Evolutionary conservation across 2,797 vertebrate species (phyloP).

Genomic region (Pantherophis alleghaniensis): DNA sequence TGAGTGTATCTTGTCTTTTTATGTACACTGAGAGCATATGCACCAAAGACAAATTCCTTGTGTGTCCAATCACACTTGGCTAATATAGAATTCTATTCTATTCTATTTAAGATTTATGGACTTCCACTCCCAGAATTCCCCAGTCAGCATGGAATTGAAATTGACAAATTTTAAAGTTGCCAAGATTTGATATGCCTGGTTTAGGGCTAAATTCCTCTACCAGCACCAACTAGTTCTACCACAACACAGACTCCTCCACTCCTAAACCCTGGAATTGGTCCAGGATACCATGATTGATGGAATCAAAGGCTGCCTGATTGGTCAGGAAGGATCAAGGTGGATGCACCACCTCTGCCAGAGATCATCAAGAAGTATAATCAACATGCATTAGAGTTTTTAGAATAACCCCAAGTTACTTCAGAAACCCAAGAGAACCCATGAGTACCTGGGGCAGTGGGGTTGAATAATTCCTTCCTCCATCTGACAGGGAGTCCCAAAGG

Average conservation of each 20-base stretch:
- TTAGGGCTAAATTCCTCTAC: background rate
- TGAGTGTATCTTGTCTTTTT: no score
- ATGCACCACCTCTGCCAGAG: background rate
- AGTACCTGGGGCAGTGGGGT: background rate
- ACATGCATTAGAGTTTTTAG: background rate
- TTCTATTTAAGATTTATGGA: background rate
- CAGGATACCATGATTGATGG: background rate
- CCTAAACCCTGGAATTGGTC: background rate
- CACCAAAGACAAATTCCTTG: no score
- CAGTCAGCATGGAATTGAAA: background rate
- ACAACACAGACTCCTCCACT: background rate
- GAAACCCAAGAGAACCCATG: background rate
- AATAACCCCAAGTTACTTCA: background rate
- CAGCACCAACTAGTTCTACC: background rate
- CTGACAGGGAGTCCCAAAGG: background rate
- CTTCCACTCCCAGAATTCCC: no score
- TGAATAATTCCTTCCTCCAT: background rate
- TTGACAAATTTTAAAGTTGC: background rate
- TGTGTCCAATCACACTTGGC: no score
- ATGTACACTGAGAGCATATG: no score
- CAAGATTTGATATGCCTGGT: background rate
- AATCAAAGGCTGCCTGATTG: background rate
- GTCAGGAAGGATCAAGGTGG: background rate
- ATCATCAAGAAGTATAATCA: background rate
- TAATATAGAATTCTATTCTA: no score